Evolutionary conservation across 1,140 invertebrate genomes (phyloP), one percentile per base, ranked within the genome.

Genomic region (Acromyrmex charruanus): DNA sequence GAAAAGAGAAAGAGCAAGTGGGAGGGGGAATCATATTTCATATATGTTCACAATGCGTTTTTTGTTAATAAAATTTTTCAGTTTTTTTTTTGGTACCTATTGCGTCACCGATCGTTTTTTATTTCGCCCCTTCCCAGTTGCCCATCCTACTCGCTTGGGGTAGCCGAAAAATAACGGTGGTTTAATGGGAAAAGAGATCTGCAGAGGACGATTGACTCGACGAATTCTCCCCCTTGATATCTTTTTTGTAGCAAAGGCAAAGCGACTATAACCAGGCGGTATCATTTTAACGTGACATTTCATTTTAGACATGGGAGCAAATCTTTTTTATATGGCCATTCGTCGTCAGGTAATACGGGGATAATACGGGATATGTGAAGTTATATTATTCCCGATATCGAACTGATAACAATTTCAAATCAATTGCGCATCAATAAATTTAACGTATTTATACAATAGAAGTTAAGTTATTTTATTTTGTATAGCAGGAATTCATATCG

Each of bases 11-110:
- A 5, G 18, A 5, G 0, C 12, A 58, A 31, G 55, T 35, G 16
- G 59, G 6, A 44, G 65, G 35, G 6, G 59, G 55, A 28, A 75
- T 77, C 66, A 77, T 88, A 88, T 89, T 88, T 89, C 77, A 77
- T 35, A 77, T 35, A 71, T 81, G 49, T 53, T 68, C 44, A 12
- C 28, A 31, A 58, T 25, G 12, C 58, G 81, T 85, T 85, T 89
- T 89, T 89, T 74, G 58, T 21, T 18, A 5, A 4, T 35, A 44
- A 72, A 89, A 85, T 25, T 79, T 72, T n/a, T 66, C 39, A 49
- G 49, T 9, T 55, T 44, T 68, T 68, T 55, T 66, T 44, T 31
- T 53, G 28, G 69, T 31, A 72, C 39, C 39, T 53, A 14, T 51
- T 16, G 72, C 51, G 39, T 84, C 55, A 77, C 51, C 39, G 12